Evolutionary conservation across 1,140 invertebrate genomes (phyloP).

Genomic region (Grapholita molesta): DNA sequence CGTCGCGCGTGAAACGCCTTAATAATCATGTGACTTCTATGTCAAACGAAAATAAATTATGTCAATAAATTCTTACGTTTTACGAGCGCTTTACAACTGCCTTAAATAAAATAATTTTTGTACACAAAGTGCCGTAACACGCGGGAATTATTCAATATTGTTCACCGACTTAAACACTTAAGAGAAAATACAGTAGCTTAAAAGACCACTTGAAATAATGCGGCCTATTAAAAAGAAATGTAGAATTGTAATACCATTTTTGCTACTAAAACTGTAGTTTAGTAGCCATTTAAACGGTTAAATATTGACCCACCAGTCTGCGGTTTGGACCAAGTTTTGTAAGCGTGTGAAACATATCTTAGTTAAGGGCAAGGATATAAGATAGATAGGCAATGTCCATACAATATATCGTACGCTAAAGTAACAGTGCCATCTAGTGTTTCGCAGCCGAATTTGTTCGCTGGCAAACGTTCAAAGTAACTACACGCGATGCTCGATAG

Average conservation of each 20-base stretch:
- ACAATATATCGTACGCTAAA: neutral
- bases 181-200: no score
- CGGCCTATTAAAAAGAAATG: neutral
- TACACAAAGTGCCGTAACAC: neutral
- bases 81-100: neutral
- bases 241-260: neutral
- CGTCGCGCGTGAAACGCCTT: no score
- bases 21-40: no score
- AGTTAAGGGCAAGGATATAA: conserved; percentile 6
- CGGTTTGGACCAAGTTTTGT: conserved; percentile 2
- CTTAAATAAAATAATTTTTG: neutral
- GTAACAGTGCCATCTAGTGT: no score
- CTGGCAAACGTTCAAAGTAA: no score
- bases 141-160: neutral
- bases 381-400: no score
- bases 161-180: no score
- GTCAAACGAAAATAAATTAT: no score
- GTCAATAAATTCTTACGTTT: neutral
- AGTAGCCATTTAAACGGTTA: neutral
- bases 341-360: conserved; percentile 9
- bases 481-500: no score
- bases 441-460: no score
- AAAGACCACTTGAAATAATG: neutral
- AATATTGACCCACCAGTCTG: neutral
- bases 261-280: neutral